phyloP scores from a whole-genome alignment of 2,888 invertebrate species.

The Drosophila emarginata region DNA sequence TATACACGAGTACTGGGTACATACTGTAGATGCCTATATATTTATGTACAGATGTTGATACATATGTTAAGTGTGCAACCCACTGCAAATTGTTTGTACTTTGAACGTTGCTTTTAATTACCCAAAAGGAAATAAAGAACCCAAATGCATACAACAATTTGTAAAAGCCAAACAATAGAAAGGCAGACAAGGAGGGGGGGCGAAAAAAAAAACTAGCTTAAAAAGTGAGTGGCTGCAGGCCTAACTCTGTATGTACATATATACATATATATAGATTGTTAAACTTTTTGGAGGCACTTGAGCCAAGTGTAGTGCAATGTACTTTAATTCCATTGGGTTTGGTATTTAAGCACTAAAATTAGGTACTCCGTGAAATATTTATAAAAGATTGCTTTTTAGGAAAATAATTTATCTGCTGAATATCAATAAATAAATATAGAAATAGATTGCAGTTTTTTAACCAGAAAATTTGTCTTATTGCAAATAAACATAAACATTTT shows the following conservation, averaged over 20 bases:
- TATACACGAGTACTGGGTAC: conserved; percentile 17
- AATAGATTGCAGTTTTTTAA: too few species aligned
- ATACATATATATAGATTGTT: neutral
- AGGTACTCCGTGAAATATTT: too few species aligned
- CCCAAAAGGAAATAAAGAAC: conserved; percentile 55
- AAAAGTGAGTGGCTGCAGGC: conserved; percentile 55
- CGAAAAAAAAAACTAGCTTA: conserved; percentile 28
- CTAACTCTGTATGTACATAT: neutral
- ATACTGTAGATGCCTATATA: conserved; percentile 43
- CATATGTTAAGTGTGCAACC: conserved; percentile 66
- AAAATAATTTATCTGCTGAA: too few species aligned
- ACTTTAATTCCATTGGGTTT: neutral
- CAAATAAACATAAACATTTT: too few species aligned
- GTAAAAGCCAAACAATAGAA: conserved; percentile 34
- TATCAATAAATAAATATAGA: too few species aligned
- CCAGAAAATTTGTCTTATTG: too few species aligned
- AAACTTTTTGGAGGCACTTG: neutral
- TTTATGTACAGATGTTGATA: conserved; percentile 53
- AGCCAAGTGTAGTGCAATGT: neutral
- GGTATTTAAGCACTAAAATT: too few species aligned
- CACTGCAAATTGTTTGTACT: conserved; percentile 66
- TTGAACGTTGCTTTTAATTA: conserved; percentile 73
- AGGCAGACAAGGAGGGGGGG: neutral
- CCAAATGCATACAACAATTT: conserved; percentile 43
- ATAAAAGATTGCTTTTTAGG: too few species aligned